Conservation (phyloP, 2,888 invertebrate genomes). For the Drosophila leonis region DNA sequence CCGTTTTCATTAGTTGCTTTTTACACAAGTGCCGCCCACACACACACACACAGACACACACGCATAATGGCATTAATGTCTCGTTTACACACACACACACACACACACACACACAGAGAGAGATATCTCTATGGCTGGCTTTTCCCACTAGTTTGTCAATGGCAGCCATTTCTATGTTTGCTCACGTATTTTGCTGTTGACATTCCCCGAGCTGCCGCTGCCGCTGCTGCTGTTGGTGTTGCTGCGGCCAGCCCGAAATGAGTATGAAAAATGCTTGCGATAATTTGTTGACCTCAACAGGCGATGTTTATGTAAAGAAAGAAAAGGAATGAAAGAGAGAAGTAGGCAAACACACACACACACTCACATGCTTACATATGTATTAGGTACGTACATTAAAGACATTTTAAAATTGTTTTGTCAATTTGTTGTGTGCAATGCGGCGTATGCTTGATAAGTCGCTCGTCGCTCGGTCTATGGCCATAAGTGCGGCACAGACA, state of each 20-base stretch:
- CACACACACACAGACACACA: slow-evolving; percentile 33
- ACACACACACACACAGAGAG: background rate
- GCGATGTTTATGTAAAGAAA: slow-evolving; percentile 39
- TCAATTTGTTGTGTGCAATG: slow-evolving; percentile 45
- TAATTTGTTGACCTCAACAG: slow-evolving; percentile 80
- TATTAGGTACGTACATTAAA: slow-evolving; percentile 17
- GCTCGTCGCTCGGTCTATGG: slow-evolving; percentile 18
- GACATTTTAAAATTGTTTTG: slow-evolving; percentile 43
- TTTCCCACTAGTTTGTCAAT: slow-evolving; percentile 68
- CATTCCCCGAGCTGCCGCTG: slow-evolving; percentile 55
- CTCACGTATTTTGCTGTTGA: slow-evolving; percentile 80
- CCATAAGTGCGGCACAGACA: slow-evolving; percentile 45
- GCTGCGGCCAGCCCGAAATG: slow-evolving; percentile 47
- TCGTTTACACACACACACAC: slow-evolving; percentile 57
- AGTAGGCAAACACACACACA: background rate
- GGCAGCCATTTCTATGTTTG: slow-evolving; percentile 81
- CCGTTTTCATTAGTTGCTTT: slow-evolving; percentile 82
- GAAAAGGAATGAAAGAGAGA: background rate
- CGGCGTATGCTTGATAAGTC: slow-evolving; percentile 68
- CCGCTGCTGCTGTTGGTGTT: slow-evolving; percentile 5
- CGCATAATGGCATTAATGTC: slow-evolving; percentile 79
- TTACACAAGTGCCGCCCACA: slow-evolving; percentile 76
- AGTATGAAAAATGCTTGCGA: slow-evolving; percentile 70
- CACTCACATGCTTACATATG: background rate
- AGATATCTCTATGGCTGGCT: slow-evolving; percentile 16